A percentile compares a stretch with the other conserved stretches of the same genome.
Evolutionary conservation across 1,140 invertebrate species (phyloP).

Genomic region (Telenomus remus): DNA sequence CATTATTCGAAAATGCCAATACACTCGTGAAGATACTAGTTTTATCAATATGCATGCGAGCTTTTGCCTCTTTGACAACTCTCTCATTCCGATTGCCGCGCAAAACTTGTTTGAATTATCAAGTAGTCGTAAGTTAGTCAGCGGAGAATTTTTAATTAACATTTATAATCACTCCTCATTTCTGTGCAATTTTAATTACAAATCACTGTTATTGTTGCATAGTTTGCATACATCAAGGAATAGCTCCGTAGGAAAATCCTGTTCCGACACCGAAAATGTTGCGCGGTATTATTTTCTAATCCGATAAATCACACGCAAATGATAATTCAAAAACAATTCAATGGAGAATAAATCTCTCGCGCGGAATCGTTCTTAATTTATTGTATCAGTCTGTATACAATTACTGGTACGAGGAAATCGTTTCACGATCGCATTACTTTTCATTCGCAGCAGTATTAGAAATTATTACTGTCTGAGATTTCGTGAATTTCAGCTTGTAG

Average conservation of each 20-base stretch:
- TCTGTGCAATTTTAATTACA: no score
- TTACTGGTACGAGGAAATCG: constrained; percentile 15
- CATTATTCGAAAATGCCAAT: constrained; percentile 45
- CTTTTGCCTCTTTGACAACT: constrained; percentile 23
- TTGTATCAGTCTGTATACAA: constrained; percentile 9
- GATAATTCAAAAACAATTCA: no score
- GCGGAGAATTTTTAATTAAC: no score
- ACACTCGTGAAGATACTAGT: constrained; percentile 28
- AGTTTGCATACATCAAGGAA: no score
- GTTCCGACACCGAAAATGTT: no score
- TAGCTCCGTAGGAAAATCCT: no score
- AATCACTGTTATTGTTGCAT: no score
- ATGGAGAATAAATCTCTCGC: no score
- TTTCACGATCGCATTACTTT: constrained; percentile 40
- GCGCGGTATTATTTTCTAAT: no score
- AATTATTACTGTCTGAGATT: constrained; percentile 29
- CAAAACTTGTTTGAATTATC: constrained; percentile 46
- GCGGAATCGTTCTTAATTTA: neutral
- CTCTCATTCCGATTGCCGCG: constrained; percentile 22
- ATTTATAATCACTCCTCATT: no score
- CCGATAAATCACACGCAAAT: no score
- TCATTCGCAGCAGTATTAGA: constrained; percentile 31
- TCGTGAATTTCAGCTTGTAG: constrained; percentile 18
- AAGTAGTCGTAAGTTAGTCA: neutral
- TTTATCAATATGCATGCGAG: constrained; percentile 18